phyloP scores from a whole-genome alignment of 2,113 vertebrate species.

The Megaceryle maxima region DNA sequence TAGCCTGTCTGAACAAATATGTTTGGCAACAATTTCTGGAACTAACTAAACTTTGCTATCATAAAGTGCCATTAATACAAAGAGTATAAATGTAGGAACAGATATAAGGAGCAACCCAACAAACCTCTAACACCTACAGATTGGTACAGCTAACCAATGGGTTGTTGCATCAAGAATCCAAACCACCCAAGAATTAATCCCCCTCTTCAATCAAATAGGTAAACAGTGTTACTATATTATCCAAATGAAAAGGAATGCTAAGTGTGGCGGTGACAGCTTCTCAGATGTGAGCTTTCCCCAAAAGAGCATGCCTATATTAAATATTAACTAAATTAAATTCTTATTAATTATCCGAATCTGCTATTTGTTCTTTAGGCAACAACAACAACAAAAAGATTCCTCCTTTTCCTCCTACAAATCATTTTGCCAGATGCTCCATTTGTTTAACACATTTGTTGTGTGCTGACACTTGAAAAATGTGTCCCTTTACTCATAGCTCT shows the following conservation, averaged over 20 bases:
- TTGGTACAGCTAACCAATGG: not conserved
- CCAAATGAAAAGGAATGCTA: not conserved
- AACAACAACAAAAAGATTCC: not conserved
- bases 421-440: not conserved
- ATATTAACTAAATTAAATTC: no score
- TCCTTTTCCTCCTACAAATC: not conserved
- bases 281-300: not conserved
- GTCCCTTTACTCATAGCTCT: not conserved
- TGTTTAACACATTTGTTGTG: not conserved
- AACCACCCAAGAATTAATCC: not conserved
- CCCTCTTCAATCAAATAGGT: not conserved
- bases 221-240: not conserved
- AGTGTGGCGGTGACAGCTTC: not conserved
- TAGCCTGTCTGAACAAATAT: not conserved
- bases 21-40: not conserved
- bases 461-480: not conserved
- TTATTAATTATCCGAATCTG: not conserved
- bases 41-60: not conserved
- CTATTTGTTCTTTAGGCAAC: constrained; percentile 2
- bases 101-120: not conserved
- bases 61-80: not conserved
- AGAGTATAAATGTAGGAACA: not conserved
- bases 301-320: not conserved
- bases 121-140: not conserved
- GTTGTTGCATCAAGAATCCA: not conserved